Conservation (phyloP, 2,113 vertebrate species). For the Arizona elegans region DNA sequence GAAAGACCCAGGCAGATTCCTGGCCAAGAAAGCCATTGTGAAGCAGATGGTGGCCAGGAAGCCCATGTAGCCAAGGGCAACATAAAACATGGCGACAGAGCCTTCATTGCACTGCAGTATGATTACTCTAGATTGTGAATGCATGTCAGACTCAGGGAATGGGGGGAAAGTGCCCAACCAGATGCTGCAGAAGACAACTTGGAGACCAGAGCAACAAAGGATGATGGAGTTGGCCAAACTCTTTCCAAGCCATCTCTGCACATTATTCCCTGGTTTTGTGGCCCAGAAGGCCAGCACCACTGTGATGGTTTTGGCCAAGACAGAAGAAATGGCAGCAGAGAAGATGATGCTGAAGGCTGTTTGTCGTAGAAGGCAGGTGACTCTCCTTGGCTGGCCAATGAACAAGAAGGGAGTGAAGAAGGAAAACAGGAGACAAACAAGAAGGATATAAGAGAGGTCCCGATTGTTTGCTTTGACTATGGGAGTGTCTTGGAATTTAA, state of each 20-base stretch:
- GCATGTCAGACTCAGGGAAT: neutral
- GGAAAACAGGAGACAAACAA: too few relatives aligned
- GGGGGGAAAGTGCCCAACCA: neutral
- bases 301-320: neutral
- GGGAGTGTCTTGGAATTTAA: too few relatives aligned
- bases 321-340: neutral
- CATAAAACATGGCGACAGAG: neutral
- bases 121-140: neutral
- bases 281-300: too few relatives aligned
- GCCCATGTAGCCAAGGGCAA: neutral
- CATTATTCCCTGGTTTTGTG: too few relatives aligned
- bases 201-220: rapidly evolving
- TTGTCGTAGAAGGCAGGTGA: too few relatives aligned
- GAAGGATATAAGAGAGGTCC: too few relatives aligned
- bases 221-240: neutral
- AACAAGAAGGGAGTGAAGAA: too few relatives aligned
- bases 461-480: too few relatives aligned
- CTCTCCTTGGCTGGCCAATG: too few relatives aligned
- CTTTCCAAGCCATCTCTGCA: too few relatives aligned
- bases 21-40: neutral
- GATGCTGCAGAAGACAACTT: neutral
- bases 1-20: neutral
- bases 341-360: too few relatives aligned
- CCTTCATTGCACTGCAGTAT: neutral
- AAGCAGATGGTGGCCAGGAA: neutral